Percentiles rank a stretch among this genome's conserved stretches.
These are phyloP conservation scores for Hylaea fasciaria DNA, from an alignment of 2,888 invertebrate genomes.

Conservation along the genomic window DNA sequence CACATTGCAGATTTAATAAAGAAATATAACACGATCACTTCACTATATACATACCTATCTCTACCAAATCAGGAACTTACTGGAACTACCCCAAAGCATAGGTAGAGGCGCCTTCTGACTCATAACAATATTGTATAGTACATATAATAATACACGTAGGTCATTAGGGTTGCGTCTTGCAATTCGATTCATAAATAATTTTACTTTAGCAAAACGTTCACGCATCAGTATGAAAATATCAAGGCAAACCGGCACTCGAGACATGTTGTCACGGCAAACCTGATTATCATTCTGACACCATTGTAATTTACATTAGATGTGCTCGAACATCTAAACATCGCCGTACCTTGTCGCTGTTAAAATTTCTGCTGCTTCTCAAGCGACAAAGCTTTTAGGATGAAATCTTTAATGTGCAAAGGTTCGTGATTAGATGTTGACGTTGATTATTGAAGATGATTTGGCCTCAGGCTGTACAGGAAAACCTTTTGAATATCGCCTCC, in stretches of 20 bases:
- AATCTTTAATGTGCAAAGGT: slow-evolving; percentile 10
- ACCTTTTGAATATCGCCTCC: slow-evolving; percentile 22
- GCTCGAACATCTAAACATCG: background rate
- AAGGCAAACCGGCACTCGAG: slow-evolving; percentile 36
- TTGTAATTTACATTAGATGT: slow-evolving; percentile 27
- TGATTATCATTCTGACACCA: slow-evolving; percentile 30
- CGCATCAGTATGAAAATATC: slow-evolving; percentile 33
- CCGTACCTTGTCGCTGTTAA: slow-evolving; percentile 17
- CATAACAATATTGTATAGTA: too few relatives aligned
- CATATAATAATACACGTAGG: background rate
- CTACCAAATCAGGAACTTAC: too few relatives aligned
- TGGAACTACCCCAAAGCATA: too few relatives aligned
- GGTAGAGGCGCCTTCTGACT: too few relatives aligned
- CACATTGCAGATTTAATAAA: too few relatives aligned
- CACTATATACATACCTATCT: too few relatives aligned
- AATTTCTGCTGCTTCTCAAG: background rate
- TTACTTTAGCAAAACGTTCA: slow-evolving; percentile 22
- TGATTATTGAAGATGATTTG: slow-evolving; percentile 19
- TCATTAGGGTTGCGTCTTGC: background rate
- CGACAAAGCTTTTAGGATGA: background rate
- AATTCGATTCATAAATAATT: background rate
- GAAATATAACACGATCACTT: too few relatives aligned
- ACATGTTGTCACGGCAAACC: slow-evolving; percentile 36
- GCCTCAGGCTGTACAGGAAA: slow-evolving; percentile 27
- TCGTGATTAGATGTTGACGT: background rate